These are phyloP conservation scores for Tenthredo mesomela DNA, from an alignment of 2,888 invertebrate genomes.

Conservation along the genomic window DNA sequence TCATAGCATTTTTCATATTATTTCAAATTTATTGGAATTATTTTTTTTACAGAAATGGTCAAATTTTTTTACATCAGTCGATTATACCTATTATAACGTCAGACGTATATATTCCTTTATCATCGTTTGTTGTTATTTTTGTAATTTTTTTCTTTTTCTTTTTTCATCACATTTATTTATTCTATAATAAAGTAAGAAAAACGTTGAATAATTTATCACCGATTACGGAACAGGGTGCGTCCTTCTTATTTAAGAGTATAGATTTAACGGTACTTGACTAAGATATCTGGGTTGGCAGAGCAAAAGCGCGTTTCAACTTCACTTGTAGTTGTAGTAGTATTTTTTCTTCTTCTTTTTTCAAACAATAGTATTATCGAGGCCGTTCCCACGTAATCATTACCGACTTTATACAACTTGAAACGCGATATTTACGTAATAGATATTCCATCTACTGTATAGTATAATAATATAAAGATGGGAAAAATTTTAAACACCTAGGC, in stretches of 20 bases:
- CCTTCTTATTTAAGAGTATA: not conserved
- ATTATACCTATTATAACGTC: no score
- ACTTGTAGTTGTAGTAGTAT: not conserved
- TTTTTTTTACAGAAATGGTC: not conserved
- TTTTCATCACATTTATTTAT: not conserved
- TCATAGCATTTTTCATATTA: not conserved
- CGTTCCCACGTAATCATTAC: constrained; percentile 45
- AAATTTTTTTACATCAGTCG: not conserved
- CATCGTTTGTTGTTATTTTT: no score
- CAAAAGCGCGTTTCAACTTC: constrained; percentile 54
- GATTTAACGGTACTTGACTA: constrained; percentile 68
- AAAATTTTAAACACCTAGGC: constrained; percentile 2
- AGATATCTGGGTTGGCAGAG: constrained; percentile 70
- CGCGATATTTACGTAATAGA: constrained; percentile 25
- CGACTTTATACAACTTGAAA: not conserved
- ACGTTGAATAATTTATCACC: not conserved
- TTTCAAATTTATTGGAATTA: not conserved
- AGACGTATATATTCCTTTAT: no score
- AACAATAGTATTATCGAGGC: constrained; percentile 46
- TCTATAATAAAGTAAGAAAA: not conserved
- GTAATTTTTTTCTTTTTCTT: not conserved
- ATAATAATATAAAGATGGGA: not conserved
- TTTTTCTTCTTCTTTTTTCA: not conserved
- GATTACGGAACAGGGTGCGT: not conserved
- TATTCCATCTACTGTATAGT: not conserved